Conservation (phyloP, 2,113 vertebrate species). For the Barnardius zonarius region DNA sequence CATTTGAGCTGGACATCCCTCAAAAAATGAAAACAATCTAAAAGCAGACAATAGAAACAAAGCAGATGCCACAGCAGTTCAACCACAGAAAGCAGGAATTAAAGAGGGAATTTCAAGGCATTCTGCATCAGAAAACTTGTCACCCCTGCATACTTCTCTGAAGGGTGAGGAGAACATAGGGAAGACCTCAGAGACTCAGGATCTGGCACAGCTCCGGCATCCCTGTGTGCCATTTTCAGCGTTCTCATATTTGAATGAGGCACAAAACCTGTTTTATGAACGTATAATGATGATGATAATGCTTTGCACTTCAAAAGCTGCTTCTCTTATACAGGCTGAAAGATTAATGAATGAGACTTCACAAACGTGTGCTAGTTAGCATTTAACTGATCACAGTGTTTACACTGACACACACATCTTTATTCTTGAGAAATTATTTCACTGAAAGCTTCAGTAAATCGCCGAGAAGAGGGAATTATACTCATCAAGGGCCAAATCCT, state of each 20-base stretch:
- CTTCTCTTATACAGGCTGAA: conserved; percentile 23
- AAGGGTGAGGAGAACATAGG: neutral
- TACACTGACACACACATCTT: conserved; percentile 36
- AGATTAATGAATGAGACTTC: conserved; percentile 61
- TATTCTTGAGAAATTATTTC: conserved; percentile 38
- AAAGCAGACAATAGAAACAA: neutral
- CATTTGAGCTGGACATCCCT: neutral
- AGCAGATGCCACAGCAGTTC: neutral
- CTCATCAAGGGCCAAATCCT: conserved; percentile 28
- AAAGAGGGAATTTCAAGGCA: neutral
- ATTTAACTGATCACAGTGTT: conserved; percentile 67
- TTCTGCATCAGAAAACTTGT: neutral
- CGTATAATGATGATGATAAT: conserved; percentile 13
- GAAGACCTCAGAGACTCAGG: neutral
- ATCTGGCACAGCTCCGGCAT: conserved; percentile 1
- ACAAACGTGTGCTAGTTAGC: conserved; percentile 59
- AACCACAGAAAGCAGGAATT: neutral
- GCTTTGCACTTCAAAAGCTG: conserved; percentile 67
- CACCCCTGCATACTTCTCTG: neutral
- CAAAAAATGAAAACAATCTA: neutral
- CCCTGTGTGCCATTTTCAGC: neutral
- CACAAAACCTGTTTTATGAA: neutral
- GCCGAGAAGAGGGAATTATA: neutral
- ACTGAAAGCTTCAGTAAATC: conserved; percentile 40
- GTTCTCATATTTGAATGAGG: neutral